These are phyloP conservation scores for Caenorhabditis afra DNA, from an alignment of 2,888 invertebrate genomes.

Conservation along the genomic window DNA sequence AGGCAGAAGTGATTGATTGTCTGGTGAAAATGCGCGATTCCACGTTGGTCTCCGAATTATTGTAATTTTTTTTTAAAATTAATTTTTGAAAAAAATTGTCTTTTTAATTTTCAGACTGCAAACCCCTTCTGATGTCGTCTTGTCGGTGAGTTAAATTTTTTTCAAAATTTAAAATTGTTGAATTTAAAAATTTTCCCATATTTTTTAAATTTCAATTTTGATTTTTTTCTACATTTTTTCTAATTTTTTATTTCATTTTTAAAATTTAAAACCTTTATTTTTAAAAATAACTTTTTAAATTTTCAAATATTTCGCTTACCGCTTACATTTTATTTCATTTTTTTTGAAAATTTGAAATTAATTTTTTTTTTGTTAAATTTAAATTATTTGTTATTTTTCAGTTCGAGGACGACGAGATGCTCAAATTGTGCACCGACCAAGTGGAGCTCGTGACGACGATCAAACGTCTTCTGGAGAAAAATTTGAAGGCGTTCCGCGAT, in stretches of 20 bases:
- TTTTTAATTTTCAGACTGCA: constrained; percentile 31
- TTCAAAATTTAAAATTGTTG: background rate
- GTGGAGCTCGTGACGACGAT: constrained; percentile 22
- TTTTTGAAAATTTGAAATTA: background rate
- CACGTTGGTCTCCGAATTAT: constrained; percentile 24
- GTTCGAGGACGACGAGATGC: constrained; percentile 43
- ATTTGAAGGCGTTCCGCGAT: constrained; percentile 15
- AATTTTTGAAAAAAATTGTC: background rate
- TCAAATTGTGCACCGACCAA: constrained; percentile 39
- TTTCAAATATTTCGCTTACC: too few relatives aligned
- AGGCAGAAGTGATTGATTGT: constrained; percentile 43
- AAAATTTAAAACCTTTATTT: too few relatives aligned
- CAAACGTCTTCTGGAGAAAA: constrained; percentile 12
- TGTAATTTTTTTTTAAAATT: constrained; percentile 1
- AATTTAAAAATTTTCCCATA: too few relatives aligned
- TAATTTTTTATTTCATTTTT: too few relatives aligned
- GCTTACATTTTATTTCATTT: too few relatives aligned
- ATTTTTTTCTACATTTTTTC: background rate
- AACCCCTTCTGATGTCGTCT: constrained; percentile 27
- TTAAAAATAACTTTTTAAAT: too few relatives aligned
- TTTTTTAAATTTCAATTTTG: too few relatives aligned
- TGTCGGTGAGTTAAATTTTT: constrained; percentile 20
- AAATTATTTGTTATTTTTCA: too few relatives aligned
- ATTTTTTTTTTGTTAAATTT: too few relatives aligned
- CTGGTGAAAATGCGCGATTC: constrained; percentile 32